phyloP scores from a whole-genome alignment of 2,113 vertebrate species.

The Xenopus tropicalis region UCB_Xtro_10.0 CM004443.2:58081501-58082000 shows the following conservation, averaged over 20 bases:
- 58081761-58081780: not conserved
- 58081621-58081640: too few species aligned
- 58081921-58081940: slow-evolving; percentile 4
- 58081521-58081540: too few species aligned
- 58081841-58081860: not conserved
- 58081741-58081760: not conserved
- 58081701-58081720: not conserved
- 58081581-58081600: too few species aligned
- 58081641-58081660: too few species aligned
- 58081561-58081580: too few species aligned
- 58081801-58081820: slow-evolving; percentile 3
- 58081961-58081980: slow-evolving; percentile 2
- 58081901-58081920: not conserved
- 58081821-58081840: not conserved
- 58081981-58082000: not conserved
- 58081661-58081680: too few species aligned
- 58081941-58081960: not conserved
- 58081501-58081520: too few species aligned
- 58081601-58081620: too few species aligned
- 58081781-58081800: not conserved
- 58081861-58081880: slow-evolving; percentile 6
- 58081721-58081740: not conserved
- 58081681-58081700: too few species aligned
- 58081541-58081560: too few species aligned
- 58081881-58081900: not conserved